Evolutionary conservation across 2,797 vertebrate genomes (phyloP).

Genomic region (Scarus forsteni): DNA sequence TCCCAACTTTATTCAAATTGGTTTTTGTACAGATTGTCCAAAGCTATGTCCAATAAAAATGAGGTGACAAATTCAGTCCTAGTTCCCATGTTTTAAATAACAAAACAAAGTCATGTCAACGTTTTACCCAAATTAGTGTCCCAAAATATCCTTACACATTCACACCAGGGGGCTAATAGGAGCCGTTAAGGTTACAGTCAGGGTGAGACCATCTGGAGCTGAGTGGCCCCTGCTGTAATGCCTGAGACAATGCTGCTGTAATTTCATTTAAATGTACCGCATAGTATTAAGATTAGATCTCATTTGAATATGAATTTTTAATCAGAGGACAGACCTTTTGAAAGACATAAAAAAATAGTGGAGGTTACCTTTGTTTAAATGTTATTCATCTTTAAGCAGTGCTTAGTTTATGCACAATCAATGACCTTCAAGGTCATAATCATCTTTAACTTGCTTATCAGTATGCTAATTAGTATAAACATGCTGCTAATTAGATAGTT

Average conservation of each 20-base stretch:
- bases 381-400: too few species aligned
- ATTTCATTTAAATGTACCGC: not conserved
- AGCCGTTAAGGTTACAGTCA: not conserved
- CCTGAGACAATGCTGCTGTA: not conserved
- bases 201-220: not conserved
- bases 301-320: not conserved
- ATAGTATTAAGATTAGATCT: not conserved
- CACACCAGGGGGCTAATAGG: not conserved
- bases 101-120: not conserved
- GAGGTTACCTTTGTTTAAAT: not conserved
- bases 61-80: not conserved
- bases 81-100: not conserved
- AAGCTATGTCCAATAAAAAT: too few species aligned
- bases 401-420: too few species aligned
- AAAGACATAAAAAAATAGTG: not conserved
- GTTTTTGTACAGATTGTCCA: too few species aligned
- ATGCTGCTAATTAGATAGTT: too few species aligned
- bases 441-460: too few species aligned
- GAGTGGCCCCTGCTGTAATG: not conserved
- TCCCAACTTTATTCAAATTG: too few species aligned
- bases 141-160: not conserved
- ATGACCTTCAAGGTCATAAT: too few species aligned
- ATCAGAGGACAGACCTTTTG: not conserved
- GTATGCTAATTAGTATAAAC: too few species aligned
- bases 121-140: not conserved